Base-by-base conservation (phyloP, 2,113 vertebrate species). In the Vidua chalybeata region DNA sequence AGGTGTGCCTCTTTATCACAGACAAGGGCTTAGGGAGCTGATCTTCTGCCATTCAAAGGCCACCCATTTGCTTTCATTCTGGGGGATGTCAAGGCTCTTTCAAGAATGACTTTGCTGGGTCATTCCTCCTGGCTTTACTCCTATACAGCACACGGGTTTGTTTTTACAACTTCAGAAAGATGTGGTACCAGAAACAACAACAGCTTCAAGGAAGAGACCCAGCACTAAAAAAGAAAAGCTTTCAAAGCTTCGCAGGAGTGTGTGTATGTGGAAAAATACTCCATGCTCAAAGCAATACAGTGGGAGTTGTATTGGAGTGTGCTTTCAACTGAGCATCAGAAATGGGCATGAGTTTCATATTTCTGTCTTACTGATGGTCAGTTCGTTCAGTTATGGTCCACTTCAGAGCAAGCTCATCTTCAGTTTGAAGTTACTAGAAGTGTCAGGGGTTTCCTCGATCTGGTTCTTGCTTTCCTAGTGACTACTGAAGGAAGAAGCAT, bases 91-190 rank as follows among this genome's bases (percentile, higher is more conserved):
- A 13, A 64, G 64, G 37, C 64, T 84, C 30, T 63, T 68, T 37
- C 72, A 55, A 0, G 85, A 43, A 31, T 33, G 10, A 12, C 43
- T 84, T 78, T 72, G 64, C 63, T 56, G 30, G 54, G 56, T 89
- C 64, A 62, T 87, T 89, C 52, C 37, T 94, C 27, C 45, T 92
- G 84, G 51, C 46, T 20, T 67, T 43, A 33, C n/a, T 74, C 56
- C 69, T 89, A 0, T 41, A 41, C 24, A 82, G 41, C 9, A 16
- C 84, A 39, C 0, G 2, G 2, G 0, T 68, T 68, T 84, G 41
- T 71, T 91, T 90, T 81, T 61, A 49, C n/a, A 86, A 4, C 87
- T 94, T 93, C 74, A 87, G 22, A 89, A 84, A 78, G 48, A 59
- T 31, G 31, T 45, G 39, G 5, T 67, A 5, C n/a, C 51, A 76